Conservation (phyloP, 1,140 invertebrate genomes). For the Metopolophium dirhodum region DNA sequence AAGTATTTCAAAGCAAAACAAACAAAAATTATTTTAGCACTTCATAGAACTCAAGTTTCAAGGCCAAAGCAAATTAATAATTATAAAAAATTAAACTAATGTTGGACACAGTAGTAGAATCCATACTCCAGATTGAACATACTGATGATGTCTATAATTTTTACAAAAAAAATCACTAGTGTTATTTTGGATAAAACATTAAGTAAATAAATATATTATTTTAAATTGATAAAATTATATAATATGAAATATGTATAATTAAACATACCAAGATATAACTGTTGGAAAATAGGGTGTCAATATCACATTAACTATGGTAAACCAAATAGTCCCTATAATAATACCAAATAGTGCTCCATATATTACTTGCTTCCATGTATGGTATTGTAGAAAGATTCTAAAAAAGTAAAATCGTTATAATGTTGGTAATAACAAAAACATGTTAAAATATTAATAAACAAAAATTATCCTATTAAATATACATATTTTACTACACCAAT, state of each 20-base stretch:
- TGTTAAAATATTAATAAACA: not conserved
- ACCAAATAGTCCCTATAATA: slow-evolving; percentile 77
- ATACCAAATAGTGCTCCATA: slow-evolving; percentile 77
- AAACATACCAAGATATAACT: slow-evolving; percentile 78
- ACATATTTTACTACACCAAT: not conserved
- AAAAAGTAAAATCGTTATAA: slow-evolving; percentile 59
- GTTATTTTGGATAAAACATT: not conserved
- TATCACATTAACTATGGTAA: slow-evolving; percentile 77
- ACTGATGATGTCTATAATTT: not conserved
- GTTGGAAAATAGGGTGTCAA: slow-evolving; percentile 86
- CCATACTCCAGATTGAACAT: not conserved
- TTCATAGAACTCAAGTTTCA: not conserved
- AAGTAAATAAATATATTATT: not conserved
- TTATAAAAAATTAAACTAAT: not conserved
- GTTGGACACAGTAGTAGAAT: not conserved
- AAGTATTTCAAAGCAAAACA: slow-evolving; percentile 18
- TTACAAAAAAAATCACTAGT: slow-evolving; percentile 1
- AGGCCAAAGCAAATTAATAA: not conserved
- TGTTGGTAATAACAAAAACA: not conserved
- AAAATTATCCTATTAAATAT: not conserved
- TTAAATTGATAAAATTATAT: not conserved
- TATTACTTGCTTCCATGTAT: slow-evolving; percentile 82
- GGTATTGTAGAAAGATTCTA: slow-evolving; percentile 86
- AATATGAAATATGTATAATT: not conserved
- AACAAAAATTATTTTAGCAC: slow-evolving; percentile 26